Evolutionary conservation across 1,140 invertebrate genomes (phyloP).

Genomic region (Brachystomella parvula): DNA sequence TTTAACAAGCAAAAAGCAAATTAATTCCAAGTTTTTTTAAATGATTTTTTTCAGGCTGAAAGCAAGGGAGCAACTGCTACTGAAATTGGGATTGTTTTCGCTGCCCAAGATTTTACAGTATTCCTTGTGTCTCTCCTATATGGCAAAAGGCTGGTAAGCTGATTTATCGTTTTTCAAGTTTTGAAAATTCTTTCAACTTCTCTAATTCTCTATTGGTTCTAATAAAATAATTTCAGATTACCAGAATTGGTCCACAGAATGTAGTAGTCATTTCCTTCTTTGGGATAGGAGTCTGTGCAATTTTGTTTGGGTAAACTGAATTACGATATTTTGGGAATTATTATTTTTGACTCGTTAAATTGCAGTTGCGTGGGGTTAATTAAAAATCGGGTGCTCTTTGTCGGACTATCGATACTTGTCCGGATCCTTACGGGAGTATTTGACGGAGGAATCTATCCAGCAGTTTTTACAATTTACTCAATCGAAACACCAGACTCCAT

Average conservation of each 20-base stretch:
- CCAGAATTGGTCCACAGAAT: slow-evolving; percentile 70
- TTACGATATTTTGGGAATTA: neutral
- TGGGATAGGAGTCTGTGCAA: slow-evolving; percentile 71
- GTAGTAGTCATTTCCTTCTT: slow-evolving; percentile 79
- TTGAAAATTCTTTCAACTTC: neutral
- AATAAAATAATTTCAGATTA: slow-evolving; percentile 56
- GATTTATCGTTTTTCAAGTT: neutral
- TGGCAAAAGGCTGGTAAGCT: slow-evolving; percentile 47
- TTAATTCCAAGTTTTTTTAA: no score
- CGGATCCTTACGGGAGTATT: slow-evolving; percentile 85
- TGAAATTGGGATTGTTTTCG: slow-evolving; percentile 85
- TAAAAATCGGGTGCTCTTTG: slow-evolving; percentile 71
- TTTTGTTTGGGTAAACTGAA: slow-evolving; percentile 71
- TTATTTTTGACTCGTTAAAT: slow-evolving; percentile 37
- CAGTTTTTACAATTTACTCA: slow-evolving; percentile 87
- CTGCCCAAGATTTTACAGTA: slow-evolving; percentile 80
- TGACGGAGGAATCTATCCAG: slow-evolving; percentile 83
- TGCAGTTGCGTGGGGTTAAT: slow-evolving; percentile 67
- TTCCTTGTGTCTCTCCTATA: slow-evolving; percentile 80
- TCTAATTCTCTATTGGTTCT: slow-evolving; percentile 1
- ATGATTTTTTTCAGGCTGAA: slow-evolving; percentile 56
- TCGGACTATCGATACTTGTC: slow-evolving; percentile 73
- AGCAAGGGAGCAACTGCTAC: slow-evolving; percentile 73
- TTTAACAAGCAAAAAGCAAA: slow-evolving; percentile 14
- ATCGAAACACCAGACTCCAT: slow-evolving; percentile 85